These are phyloP conservation scores for Paramuricea clavata DNA, from an alignment of 92 coral and sea anemone genomes.

Conservation along the genomic window DNA sequence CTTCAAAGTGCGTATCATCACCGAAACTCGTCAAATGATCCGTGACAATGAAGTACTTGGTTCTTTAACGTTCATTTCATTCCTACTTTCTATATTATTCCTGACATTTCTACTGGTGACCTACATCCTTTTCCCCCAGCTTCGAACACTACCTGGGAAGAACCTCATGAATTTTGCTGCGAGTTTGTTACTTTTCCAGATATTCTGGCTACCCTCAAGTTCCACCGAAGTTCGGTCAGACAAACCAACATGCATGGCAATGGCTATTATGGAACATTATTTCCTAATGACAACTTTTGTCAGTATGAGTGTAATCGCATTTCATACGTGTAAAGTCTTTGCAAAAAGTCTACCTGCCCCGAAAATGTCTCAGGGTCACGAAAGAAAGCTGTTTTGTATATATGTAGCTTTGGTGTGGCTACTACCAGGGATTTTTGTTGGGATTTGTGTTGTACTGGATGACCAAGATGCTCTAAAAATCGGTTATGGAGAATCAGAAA, in stretches of 20 bases:
- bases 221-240: conserved; percentile 1
- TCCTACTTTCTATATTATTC: too few species aligned
- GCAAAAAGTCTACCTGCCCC: conserved; percentile 17
- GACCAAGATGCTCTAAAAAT: conserved; percentile 57
- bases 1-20: background rate
- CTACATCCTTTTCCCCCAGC: conserved; percentile 38
- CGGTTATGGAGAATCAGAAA: conserved; percentile 67
- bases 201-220: conserved; percentile 11
- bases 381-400: background rate
- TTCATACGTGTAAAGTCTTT: conserved; percentile 73
- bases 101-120: conserved; percentile 37
- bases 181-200: conserved; percentile 9
- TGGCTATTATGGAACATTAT: conserved; percentile 66
- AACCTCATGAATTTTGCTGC: conserved; percentile 52
- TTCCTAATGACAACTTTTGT: conserved; percentile 61
- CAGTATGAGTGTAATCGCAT: conserved; percentile 85
- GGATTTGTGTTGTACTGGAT: conserved; percentile 65
- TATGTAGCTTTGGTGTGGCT: conserved; percentile 54
- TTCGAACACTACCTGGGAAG: too few species aligned
- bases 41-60: conserved; percentile 42
- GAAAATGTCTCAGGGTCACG: background rate
- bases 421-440: conserved; percentile 64
- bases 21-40: background rate
- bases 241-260: conserved; percentile 39
- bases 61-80: conserved; percentile 35